Evolutionary conservation across 2,888 invertebrate genomes (phyloP).

Genomic region (Acanthosepion pharaonis): DNA sequence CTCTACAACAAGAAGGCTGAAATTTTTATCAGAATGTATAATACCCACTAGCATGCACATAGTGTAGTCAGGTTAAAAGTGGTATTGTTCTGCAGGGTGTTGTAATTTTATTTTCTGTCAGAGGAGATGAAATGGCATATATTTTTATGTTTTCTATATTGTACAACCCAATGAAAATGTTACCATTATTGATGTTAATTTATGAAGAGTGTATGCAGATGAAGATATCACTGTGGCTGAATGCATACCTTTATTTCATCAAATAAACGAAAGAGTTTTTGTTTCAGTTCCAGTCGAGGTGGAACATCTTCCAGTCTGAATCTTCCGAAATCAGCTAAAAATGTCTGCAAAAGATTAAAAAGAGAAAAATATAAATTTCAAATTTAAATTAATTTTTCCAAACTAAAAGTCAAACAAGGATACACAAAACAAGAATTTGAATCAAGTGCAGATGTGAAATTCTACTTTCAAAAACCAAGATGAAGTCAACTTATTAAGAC

Average conservation of each 20-base stretch:
- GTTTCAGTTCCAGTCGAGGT: slow-evolving; percentile 90
- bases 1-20: too few relatives aligned
- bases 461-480: not conserved
- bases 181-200: too few relatives aligned
- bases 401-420: not conserved
- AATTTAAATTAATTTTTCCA: not conserved
- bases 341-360: slow-evolving; percentile 68
- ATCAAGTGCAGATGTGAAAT: too few relatives aligned
- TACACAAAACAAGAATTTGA: too few relatives aligned
- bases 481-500: not conserved
- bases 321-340: slow-evolving; percentile 90
- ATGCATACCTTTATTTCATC: slow-evolving; percentile 74
- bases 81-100: too few relatives aligned
- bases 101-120: too few relatives aligned
- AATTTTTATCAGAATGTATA: too few relatives aligned
- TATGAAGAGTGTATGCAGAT: not conserved
- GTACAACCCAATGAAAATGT: too few relatives aligned
- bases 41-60: too few relatives aligned
- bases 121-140: too few relatives aligned
- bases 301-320: slow-evolving; percentile 97
- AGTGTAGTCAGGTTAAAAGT: too few relatives aligned
- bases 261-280: slow-evolving; percentile 89
- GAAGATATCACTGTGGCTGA: not conserved
- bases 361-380: not conserved
- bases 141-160: too few relatives aligned